These are phyloP conservation scores for Petaurus breviceps DNA, from an alignment of 2,113 vertebrate species.

Conservation along the genomic window DNA sequence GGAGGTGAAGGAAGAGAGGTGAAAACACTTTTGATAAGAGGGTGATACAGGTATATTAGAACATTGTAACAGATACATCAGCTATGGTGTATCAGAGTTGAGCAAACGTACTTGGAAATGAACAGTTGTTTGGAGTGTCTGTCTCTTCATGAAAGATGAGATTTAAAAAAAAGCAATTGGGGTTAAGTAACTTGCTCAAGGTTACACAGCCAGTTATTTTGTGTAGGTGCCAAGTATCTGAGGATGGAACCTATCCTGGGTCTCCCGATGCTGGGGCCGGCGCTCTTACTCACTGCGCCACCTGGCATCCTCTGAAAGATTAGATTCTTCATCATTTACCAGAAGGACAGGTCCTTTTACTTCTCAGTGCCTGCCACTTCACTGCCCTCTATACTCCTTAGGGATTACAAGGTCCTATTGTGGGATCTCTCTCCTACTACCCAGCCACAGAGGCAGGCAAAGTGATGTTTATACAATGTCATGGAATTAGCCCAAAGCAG, in stretches of 20 bases:
- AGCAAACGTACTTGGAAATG: not conserved
- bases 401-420: not conserved
- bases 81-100: not conserved
- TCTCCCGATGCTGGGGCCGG: too few species aligned
- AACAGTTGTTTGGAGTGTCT: not conserved
- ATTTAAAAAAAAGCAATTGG: too few species aligned
- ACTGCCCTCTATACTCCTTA: not conserved
- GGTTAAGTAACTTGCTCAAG: too few species aligned
- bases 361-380: not conserved
- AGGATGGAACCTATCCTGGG: too few species aligned
- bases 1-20: not conserved
- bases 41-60: not conserved
- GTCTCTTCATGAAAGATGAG: not conserved
- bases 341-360: not conserved
- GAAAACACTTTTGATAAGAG: not conserved
- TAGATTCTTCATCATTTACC: fast-evolving
- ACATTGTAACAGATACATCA: not conserved
- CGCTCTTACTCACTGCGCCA: too few species aligned
- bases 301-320: too few species aligned
- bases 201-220: too few species aligned
- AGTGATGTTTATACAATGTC: not conserved
- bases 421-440: not conserved
- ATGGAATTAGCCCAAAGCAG: not conserved
- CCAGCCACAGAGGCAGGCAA: not conserved
- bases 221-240: too few species aligned